A percentile compares a stretch with the other conserved stretches of the same genome.
Conservation (phyloP, 2,797 vertebrate species). For the Xiphorhynchus erythropygius region DNA sequence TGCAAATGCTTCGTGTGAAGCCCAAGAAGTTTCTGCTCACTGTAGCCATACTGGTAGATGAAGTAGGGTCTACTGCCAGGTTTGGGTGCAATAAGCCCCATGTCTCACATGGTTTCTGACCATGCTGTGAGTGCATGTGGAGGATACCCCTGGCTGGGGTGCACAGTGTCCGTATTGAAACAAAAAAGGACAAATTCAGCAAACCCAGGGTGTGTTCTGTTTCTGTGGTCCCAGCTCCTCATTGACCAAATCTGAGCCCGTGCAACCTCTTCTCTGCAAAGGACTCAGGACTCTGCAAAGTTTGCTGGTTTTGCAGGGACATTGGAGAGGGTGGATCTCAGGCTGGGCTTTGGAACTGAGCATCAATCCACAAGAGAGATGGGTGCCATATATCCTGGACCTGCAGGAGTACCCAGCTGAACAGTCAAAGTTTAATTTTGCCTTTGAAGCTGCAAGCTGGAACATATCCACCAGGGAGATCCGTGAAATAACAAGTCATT, state of each 20-base stretch:
- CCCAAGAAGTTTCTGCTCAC: neutral
- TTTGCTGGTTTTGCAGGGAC: neutral
- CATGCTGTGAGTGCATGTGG: rapidly evolving
- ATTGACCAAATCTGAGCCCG: neutral
- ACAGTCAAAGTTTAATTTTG: neutral
- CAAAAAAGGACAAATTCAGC: neutral
- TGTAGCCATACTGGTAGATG: neutral
- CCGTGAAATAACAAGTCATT: neutral
- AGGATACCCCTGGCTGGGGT: neutral
- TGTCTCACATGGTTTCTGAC: neutral
- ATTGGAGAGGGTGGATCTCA: neutral
- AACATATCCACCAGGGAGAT: neutral
- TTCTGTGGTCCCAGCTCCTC: neutral
- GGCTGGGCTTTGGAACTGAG: neutral
- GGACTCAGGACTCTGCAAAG: neutral
- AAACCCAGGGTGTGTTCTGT: neutral
- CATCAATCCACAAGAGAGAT: neutral
- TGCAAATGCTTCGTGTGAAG: neutral
- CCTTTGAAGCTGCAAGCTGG: neutral
- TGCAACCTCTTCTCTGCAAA: neutral
- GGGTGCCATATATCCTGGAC: neutral
- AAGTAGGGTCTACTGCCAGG: neutral
- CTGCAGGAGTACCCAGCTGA: neutral
- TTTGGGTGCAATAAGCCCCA: neutral
- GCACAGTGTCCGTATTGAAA: neutral